These are phyloP conservation scores for Nomada hirtipes DNA, from an alignment of 2,888 invertebrate species.

Conservation along the genomic window DNA sequence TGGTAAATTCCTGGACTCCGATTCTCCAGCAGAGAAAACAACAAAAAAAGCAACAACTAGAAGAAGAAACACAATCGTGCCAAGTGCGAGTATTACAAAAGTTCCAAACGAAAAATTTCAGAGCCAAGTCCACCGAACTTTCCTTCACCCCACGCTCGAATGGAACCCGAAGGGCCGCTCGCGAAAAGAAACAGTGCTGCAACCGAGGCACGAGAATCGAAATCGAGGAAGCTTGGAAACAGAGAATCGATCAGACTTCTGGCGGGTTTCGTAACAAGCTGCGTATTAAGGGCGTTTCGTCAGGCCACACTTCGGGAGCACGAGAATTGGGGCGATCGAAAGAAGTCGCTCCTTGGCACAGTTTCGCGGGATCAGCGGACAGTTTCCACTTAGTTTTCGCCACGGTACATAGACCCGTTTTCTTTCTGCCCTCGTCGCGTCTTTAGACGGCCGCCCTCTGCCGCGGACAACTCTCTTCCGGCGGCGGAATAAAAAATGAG, in stretches of 20 bases:
- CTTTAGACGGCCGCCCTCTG: constrained; percentile 13
- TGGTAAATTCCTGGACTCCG: background rate
- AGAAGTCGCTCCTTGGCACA: constrained; percentile 64
- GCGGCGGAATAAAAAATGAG: constrained; percentile 26
- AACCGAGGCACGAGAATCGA: background rate
- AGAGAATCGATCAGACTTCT: no score
- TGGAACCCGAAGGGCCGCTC: background rate
- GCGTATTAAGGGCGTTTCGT: constrained; percentile 20
- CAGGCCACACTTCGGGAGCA: background rate
- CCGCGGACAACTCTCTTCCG: background rate
- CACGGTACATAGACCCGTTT: constrained; percentile 40
- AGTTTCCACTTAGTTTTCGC: constrained; percentile 49
- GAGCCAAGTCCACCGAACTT: background rate
- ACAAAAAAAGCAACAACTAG: background rate
- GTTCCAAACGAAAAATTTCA: background rate
- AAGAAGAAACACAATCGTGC: background rate
- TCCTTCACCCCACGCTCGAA: background rate
- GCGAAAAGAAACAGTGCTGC: no score
- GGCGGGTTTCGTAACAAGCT: background rate
- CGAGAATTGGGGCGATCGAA: constrained; percentile 65
- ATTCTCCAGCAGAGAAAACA: background rate
- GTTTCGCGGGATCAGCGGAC: constrained; percentile 56
- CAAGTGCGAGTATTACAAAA: background rate
- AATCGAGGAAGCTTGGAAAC: background rate
- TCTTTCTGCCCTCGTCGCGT: background rate